These are phyloP conservation scores for Cantharis nigra DNA, from an alignment of 2,888 invertebrate species.

Conservation along the genomic window DNA sequence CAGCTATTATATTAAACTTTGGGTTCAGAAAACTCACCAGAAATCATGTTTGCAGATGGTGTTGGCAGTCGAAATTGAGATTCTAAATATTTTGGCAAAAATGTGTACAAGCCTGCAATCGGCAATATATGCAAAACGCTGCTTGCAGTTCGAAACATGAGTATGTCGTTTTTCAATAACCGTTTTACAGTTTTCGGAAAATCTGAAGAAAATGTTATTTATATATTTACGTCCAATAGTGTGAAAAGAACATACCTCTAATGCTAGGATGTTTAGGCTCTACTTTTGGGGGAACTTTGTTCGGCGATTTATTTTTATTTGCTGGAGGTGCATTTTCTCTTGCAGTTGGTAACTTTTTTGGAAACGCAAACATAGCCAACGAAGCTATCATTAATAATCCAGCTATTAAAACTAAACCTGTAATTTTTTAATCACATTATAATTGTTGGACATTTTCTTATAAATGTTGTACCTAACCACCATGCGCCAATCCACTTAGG, in stretches of 20 bases:
- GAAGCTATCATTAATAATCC: slow-evolving; percentile 82
- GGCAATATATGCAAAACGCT: slow-evolving; percentile 89
- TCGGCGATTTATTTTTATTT: slow-evolving; percentile 36
- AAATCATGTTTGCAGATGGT: slow-evolving; percentile 87
- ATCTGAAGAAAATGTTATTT: slow-evolving; percentile 58
- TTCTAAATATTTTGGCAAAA: slow-evolving; percentile 91
- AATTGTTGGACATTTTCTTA: neutral
- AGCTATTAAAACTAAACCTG: slow-evolving; percentile 84
- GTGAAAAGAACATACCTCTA: slow-evolving; percentile 49
- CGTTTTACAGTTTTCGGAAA: slow-evolving; percentile 79
- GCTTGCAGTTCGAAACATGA: slow-evolving; percentile 90
- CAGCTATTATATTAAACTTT: neutral
- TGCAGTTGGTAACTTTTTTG: slow-evolving; percentile 68
- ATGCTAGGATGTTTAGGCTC: slow-evolving; percentile 57
- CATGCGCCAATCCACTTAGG: slow-evolving; percentile 95
- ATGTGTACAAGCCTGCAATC: slow-evolving; percentile 90
- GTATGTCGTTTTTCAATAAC: slow-evolving; percentile 84
- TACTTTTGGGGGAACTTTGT: slow-evolving; percentile 46
- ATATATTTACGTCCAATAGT: neutral
- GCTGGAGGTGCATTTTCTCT: slow-evolving; percentile 44
- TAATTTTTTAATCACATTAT: neutral
- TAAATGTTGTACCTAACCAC: slow-evolving; percentile 80
- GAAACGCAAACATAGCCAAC: slow-evolving; percentile 89
- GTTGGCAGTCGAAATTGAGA: slow-evolving; percentile 89
- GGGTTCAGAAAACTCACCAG: slow-evolving; percentile 62